Conservation (phyloP, 2,113 vertebrate genomes). For the Cyphomyrus plagiostoma region DNA sequence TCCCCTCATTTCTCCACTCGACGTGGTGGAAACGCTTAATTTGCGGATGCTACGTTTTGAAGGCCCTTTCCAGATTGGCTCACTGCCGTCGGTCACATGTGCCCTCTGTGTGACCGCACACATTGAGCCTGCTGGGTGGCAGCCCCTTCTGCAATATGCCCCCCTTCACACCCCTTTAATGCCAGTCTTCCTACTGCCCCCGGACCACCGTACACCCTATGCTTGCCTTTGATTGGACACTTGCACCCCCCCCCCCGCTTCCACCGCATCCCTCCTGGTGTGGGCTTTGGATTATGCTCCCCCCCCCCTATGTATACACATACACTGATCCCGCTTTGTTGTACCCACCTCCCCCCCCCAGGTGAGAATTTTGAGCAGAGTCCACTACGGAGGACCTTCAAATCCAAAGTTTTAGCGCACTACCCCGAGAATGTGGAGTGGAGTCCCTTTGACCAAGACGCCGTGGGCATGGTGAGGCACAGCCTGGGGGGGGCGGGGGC, state of each 20-base stretch:
- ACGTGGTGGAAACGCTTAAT: not conserved
- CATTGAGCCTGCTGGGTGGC: slow-evolving; percentile 26
- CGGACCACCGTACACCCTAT: slow-evolving; percentile 40
- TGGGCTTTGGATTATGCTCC: not conserved
- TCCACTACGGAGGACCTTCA: slow-evolving; percentile 92
- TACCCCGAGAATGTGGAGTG: slow-evolving; percentile 98
- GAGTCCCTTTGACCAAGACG: slow-evolving; percentile 99
- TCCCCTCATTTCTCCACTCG: not conserved
- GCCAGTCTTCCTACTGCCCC: slow-evolving; percentile 44
- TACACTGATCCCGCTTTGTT: not conserved
- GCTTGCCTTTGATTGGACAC: slow-evolving; percentile 35
- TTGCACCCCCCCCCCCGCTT: slow-evolving; percentile 14
- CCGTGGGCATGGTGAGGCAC: slow-evolving; percentile 87
- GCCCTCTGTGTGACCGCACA: not conserved
- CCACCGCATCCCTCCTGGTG: not conserved
- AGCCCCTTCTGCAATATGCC: slow-evolving; percentile 54
- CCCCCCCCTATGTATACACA: not conserved
- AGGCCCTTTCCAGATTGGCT: not conserved
- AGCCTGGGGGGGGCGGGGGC: not conserved
- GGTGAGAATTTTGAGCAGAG: slow-evolving; percentile 99
- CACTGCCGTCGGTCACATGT: not conserved
- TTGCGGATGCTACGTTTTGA: not conserved
- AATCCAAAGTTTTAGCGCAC: slow-evolving; percentile 96
- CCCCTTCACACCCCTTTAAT: slow-evolving; percentile 22
- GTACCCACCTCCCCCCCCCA: slow-evolving; percentile 47